Conservation (phyloP, 2,888 invertebrate species). For the Mimas tiliae region DNA sequence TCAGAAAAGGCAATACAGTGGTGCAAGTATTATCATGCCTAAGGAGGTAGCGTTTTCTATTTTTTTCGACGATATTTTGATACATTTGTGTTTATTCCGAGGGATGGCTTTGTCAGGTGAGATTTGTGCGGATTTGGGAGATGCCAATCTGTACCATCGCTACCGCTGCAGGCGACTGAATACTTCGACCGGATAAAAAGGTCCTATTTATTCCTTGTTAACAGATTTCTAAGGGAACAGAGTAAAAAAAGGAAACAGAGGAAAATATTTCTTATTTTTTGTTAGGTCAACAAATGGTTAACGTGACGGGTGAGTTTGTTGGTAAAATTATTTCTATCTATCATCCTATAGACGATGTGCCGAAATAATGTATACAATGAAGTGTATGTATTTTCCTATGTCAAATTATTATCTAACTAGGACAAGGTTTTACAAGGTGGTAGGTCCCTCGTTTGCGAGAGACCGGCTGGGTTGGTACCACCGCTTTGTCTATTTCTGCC, state of each 20-base stretch:
- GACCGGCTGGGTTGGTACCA: no score
- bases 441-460: no score
- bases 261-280: constrained; percentile 48
- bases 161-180: constrained; percentile 67
- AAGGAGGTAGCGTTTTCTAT: constrained; percentile 42
- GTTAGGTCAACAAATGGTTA: constrained; percentile 50
- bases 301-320: constrained; percentile 37
- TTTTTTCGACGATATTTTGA: constrained; percentile 56
- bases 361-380: no score
- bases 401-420: no score
- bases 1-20: constrained; percentile 1
- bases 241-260: constrained; percentile 44
- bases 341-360: neutral
- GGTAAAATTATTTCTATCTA: neutral
- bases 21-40: constrained; percentile 30
- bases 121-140: constrained; percentile 77
- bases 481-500: no score
- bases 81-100: constrained; percentile 64
- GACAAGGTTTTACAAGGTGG: no score
- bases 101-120: constrained; percentile 56
- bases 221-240: constrained; percentile 62
- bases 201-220: constrained; percentile 68
- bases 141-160: constrained; percentile 69
- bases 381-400: no score
- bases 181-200: constrained; percentile 71